phyloP scores from a whole-genome alignment of 2,113 vertebrate species.

The Toxotes jaculatrix region DNA sequence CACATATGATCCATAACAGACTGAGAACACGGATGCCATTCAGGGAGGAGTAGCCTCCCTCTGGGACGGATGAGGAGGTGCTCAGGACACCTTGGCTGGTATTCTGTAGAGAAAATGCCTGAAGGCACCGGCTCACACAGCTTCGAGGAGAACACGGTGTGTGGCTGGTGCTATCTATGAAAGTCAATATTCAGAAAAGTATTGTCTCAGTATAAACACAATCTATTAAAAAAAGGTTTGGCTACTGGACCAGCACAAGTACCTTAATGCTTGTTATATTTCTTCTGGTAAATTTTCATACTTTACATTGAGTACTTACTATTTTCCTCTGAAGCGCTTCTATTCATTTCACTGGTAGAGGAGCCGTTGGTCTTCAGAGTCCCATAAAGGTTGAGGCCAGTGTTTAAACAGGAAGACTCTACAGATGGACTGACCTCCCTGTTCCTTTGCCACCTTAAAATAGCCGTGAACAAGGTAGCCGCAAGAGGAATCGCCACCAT shows the following conservation, averaged over 20 bases:
- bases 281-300: background rate
- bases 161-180: constrained; percentile 15
- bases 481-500: constrained; percentile 83
- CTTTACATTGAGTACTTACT: constrained; percentile 27
- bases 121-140: constrained; percentile 67
- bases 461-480: constrained; percentile 78
- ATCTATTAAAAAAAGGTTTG: background rate
- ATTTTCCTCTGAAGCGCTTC: constrained; percentile 24
- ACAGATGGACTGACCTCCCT: constrained; percentile 54
- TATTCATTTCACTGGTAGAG: constrained; percentile 27
- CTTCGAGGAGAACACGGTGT: constrained; percentile 44
- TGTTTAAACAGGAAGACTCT: constrained; percentile 52
- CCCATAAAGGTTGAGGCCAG: constrained; percentile 74
- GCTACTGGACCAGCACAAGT: background rate
- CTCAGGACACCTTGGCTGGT: constrained; percentile 72
- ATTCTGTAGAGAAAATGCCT: constrained; percentile 84
- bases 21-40: constrained; percentile 88
- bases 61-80: constrained; percentile 29
- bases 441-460: constrained; percentile 55
- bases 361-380: constrained; percentile 59
- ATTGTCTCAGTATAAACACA: background rate
- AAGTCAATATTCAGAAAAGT: constrained; percentile 11
- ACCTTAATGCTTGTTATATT: background rate
- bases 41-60: constrained; percentile 77
- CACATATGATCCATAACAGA: constrained; percentile 89